Evolutionary conservation across 2,113 vertebrate genomes (phyloP), one percentile per base, ranked within the genome.

Genomic region (Aspidoscelis tigris): DNA sequence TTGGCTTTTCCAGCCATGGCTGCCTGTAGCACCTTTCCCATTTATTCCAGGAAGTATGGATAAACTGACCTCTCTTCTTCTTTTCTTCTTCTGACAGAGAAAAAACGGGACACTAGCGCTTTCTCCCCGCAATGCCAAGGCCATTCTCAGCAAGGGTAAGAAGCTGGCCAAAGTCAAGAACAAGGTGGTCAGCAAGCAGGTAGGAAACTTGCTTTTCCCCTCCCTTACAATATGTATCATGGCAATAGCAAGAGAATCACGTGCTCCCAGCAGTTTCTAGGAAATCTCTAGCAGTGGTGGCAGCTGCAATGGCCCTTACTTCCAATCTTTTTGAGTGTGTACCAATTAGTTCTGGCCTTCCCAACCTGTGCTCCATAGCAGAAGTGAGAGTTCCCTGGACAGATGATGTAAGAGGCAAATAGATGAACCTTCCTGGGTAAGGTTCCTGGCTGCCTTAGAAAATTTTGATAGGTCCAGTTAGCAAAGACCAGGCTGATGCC

Each of bases 121-220:
- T 61, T 96, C 96, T 0, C 92, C 96, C 7, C 96, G 96, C 82
- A 95, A 92, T 0, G 95, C 96, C 87, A 98, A 97, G 75, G 93
- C 92, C 92, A 93, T 95, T 92, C 91, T 96, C 75, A 96, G 95
- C 87, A 96, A 96, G 80, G 96, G 96, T 92, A 93, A 94, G 91
- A 96, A 95, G 86, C 90, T 94, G 71, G 88, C 90, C 78, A 95
- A 95, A 78, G 95, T 94, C 90, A 96, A 96, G 77, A 96, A 94
- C 89, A 96, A 97, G 84, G 94, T 96, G 78, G 93, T 80, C 33
- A 41, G 89, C 91, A 95, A 94, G 80, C 95, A 96, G 96, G 96
- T 96, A 91, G 44, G 21, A 68, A 5, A 1, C 5, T 5, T 58
- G 14, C 55, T 58, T 58, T 16, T 16, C 55, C 14, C 55, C 14